phyloP scores from a whole-genome alignment of 2,797 vertebrate species.

The Glossophaga mutica region DNA sequence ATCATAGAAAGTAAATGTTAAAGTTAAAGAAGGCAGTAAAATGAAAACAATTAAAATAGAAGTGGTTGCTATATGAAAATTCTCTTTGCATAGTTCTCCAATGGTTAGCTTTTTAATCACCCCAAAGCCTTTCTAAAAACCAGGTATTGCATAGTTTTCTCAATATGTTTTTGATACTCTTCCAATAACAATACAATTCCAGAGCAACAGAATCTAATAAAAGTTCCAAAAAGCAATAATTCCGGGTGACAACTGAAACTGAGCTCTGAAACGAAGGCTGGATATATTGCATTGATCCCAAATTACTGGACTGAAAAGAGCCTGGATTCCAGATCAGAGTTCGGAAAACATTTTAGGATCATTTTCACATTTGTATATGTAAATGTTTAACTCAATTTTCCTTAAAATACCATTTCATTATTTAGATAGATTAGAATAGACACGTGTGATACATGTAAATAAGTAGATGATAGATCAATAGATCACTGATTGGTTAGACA shows the following conservation, averaged over 20 bases:
- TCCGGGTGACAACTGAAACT: not conserved
- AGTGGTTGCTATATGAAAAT: not conserved
- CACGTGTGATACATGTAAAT: not conserved
- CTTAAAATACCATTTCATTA: not conserved
- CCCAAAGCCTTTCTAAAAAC: not conserved
- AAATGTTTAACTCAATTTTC: not conserved
- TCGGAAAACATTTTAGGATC: not conserved
- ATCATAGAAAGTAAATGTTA: not conserved
- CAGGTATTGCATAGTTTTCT: not conserved
- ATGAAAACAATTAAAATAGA: not conserved
- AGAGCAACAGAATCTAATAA: not conserved
- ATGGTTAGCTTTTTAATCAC: not conserved
- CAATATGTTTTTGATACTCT: not conserved
- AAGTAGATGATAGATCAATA: not conserved
- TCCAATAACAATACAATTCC: not conserved
- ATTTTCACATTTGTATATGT: not conserved
- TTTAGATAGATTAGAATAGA: not conserved
- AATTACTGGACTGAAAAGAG: not conserved
- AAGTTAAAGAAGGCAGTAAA: not conserved
- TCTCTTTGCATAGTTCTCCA: not conserved
- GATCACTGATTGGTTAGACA: not conserved
- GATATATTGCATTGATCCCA: not conserved
- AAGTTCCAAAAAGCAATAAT: not conserved
- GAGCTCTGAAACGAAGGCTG: slow-evolving; percentile 7
- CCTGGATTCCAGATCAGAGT: not conserved